Base-by-base conservation (phyloP, 2,797 vertebrate genomes). In the Tachyglossus aculeatus region DNA sequence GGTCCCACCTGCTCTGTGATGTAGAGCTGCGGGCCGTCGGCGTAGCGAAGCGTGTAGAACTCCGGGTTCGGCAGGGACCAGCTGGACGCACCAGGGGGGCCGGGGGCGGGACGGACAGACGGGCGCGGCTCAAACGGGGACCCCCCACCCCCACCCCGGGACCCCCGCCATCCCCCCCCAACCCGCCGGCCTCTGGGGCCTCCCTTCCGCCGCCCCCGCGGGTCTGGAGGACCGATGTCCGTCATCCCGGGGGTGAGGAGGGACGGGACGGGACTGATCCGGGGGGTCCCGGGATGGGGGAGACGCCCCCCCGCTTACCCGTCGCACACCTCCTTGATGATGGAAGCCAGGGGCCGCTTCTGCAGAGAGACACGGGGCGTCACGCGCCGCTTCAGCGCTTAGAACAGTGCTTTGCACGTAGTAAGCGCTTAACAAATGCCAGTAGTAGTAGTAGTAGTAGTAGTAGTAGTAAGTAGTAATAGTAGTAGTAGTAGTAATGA, bases 291-390 rank as follows among this genome's bases (percentile, higher is more conserved):
- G 41, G 37, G 33, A 25, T 48, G 9, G 18, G 12, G 27, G 10
- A 48, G 25, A 18, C 9, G 27, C 36, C 47, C 65, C 47, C 65
- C 86, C 32, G 87, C 98, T 95, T 91, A 99, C 98, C 98, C 96
- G 38, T 99, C 97, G 83, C 98, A 99, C 25, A 99, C 98, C 86
- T 99, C 98, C 84, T 97, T 95, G 86, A 99, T 95, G 80, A 99
- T 95, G 54, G 96, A 98, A 13, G 95, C 94, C 87, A 99, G 91
- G 29, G 97, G 96, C 82, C 96, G 96, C 93, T 99, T 99, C 98
- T 99, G 91, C 36, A 88, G 89, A 90, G 33, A 71, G 3, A 66
- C 16, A 84, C 53, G 24, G 78, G 44, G 9, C 21, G 31, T 12
- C 19, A 34, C 58, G 88, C 39, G 81, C 50, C 34, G 70, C n/a